Base-by-base conservation (phyloP, 2,797 vertebrate genomes). In the Morus bassanus region DNA sequence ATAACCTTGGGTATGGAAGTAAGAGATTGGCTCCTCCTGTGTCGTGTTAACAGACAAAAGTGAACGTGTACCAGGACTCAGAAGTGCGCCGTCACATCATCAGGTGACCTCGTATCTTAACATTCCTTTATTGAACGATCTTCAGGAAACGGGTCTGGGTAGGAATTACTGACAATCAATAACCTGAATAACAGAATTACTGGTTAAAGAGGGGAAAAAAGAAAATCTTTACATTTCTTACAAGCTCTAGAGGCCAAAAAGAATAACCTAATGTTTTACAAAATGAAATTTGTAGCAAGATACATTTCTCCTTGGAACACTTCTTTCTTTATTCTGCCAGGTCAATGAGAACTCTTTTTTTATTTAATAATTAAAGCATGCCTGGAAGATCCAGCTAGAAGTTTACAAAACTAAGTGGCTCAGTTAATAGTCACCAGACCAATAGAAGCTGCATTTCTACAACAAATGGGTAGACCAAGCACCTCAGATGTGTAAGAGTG, bases 211-310 rank as follows among this genome's bases (percentile, higher is more conserved):
- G 39, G 28, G 24, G 10, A 2, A 21, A 43, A n/a, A 50, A 67
- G 3, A 39, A 76, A 67, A 25, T 12, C 8, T 68, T n/a, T 56
- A 43, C 4, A 37, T 86, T 86, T 83, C 56, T 46, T 48, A 43
- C 1, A 4, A 30, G 60, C 11, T 16, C 35, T 48, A 50, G 61
- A 88, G 41, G 67, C 43, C 12, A 17, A 27, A 76, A 79, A 77
- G 51, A 67, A 37, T 63, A 39, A 68, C 37, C 4, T 43, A 56
- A 33, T 54, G 11, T 91, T 94, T 91, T 81, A 87, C 57, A 93
- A 82, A 96, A 83, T 65, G 30, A 56, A 57, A 88, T 85, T 85
- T 67, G 53, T 94, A 86, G 82, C 43, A 89, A 92, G 92, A 63
- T 89, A 31, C 43, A 13, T 63, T 95, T 95, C 88, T 92, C 18